Conservation (phyloP, 1,140 invertebrate species). For the Drosophila grimshawi region DNA sequence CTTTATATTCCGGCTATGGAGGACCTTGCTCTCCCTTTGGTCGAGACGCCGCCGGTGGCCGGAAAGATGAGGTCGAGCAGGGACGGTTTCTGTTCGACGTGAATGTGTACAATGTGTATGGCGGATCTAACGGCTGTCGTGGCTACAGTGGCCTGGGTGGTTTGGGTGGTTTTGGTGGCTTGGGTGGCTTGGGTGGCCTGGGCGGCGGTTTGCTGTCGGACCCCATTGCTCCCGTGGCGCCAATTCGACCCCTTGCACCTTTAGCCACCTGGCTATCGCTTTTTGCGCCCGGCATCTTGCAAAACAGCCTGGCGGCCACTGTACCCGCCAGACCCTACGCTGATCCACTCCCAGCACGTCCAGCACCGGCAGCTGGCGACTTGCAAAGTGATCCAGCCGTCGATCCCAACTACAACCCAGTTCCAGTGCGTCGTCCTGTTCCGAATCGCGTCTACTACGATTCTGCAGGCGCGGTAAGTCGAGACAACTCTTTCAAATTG, state of each 20-base stretch:
- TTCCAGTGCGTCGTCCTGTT: slow-evolving; percentile 64
- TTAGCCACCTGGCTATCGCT: slow-evolving; percentile 72
- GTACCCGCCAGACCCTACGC: slow-evolving; percentile 44
- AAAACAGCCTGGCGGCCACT: slow-evolving; percentile 60
- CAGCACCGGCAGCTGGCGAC: slow-evolving; percentile 34
- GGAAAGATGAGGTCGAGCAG: slow-evolving; percentile 66
- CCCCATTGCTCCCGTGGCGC: slow-evolving; percentile 54
- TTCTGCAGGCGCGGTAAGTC: slow-evolving; percentile 76
- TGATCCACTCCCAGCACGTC: slow-evolving; percentile 42
- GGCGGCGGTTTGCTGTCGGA: slow-evolving; percentile 70
- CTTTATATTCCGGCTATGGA: slow-evolving; percentile 41
- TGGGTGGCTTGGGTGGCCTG: slow-evolving; percentile 33
- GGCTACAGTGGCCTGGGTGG: slow-evolving; percentile 54
- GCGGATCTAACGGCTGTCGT: slow-evolving; percentile 42
- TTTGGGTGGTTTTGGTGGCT: slow-evolving; percentile 26
- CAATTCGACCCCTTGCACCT: slow-evolving; percentile 65
- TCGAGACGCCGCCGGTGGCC: slow-evolving; percentile 55
- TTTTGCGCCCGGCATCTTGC: slow-evolving; percentile 75
- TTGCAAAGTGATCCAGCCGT: slow-evolving; percentile 74
- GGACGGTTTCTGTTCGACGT: slow-evolving; percentile 77
- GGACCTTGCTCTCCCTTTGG: slow-evolving; percentile 68
- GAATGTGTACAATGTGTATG: slow-evolving; percentile 79
- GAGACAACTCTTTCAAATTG: neutral
- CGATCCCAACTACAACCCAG: slow-evolving; percentile 67
- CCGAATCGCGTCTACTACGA: slow-evolving; percentile 79